These are phyloP conservation scores for Rousettus madagascariensis DNA, from an alignment of 2,797 vertebrate genomes.

Conservation along the genomic window DNA sequence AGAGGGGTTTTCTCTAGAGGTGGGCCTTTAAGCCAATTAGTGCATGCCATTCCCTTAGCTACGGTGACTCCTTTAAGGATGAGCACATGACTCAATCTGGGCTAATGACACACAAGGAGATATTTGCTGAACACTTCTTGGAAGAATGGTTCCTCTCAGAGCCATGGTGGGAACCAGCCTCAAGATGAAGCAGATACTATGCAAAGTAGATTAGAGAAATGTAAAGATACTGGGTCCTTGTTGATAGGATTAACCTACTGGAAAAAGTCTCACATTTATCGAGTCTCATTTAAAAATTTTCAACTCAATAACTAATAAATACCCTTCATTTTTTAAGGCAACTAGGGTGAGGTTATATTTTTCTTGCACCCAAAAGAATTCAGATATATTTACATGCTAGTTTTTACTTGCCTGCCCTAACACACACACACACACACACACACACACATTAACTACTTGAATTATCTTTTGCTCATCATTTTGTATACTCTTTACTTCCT, in stretches of 20 bases:
- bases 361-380: neutral
- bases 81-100: neutral
- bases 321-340: neutral
- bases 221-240: neutral
- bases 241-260: neutral
- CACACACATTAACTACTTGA: neutral
- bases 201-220: neutral
- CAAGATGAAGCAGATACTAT: neutral
- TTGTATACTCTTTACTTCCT: neutral
- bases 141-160: neutral
- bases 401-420: neutral
- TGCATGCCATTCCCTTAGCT: neutral
- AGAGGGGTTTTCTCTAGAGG: neutral
- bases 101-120: neutral
- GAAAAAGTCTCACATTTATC: neutral
- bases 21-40: neutral
- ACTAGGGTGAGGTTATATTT: neutral
- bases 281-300: neutral
- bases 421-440: neutral
- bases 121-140: neutral
- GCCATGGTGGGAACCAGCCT: neutral
- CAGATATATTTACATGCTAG: neutral
- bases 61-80: neutral
- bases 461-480: constrained; percentile 38
- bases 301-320: constrained; percentile 9